These are phyloP conservation scores for Phengaris alcon DNA, from an alignment of 2,888 invertebrate species.

Conservation along the genomic window DNA sequence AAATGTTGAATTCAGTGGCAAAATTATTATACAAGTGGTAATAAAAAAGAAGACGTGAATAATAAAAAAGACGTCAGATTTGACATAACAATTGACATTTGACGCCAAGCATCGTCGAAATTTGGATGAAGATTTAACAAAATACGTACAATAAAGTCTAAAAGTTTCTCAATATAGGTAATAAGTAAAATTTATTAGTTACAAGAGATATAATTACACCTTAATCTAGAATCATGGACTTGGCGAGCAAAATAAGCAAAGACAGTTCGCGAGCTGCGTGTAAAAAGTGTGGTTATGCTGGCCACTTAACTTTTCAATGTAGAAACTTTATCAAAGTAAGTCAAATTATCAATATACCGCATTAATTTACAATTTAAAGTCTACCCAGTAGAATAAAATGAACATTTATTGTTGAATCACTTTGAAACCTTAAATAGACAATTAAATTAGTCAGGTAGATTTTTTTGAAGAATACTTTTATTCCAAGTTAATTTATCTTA, in stretches of 20 bases:
- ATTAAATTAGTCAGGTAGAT: background rate
- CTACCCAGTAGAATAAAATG: background rate
- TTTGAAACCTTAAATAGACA: too few relatives aligned
- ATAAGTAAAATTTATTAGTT: background rate
- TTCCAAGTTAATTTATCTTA: background rate
- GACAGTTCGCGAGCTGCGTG: slow-evolving; percentile 91
- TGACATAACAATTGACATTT: slow-evolving; percentile 28
- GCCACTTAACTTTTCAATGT: slow-evolving; percentile 97
- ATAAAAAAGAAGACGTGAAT: slow-evolving; percentile 17
- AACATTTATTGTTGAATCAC: background rate
- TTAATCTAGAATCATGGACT: slow-evolving; percentile 64
- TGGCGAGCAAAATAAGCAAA: slow-evolving; percentile 80
- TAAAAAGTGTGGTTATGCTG: slow-evolving; percentile 97
- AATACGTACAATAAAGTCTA: background rate
- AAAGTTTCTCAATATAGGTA: background rate
- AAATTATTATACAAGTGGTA: background rate
- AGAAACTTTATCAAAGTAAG: slow-evolving; percentile 93
- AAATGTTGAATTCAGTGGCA: background rate
- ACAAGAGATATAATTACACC: slow-evolving; percentile 31
- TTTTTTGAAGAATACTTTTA: background rate
- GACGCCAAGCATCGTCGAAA: background rate
- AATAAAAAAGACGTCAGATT: background rate
- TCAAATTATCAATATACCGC: slow-evolving; percentile 31
- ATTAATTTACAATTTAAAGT: background rate
- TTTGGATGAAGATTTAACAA: background rate